Evolutionary conservation across 2,113 vertebrate species (phyloP).

Genomic region (Machaerirhynchus nigripectus): DNA sequence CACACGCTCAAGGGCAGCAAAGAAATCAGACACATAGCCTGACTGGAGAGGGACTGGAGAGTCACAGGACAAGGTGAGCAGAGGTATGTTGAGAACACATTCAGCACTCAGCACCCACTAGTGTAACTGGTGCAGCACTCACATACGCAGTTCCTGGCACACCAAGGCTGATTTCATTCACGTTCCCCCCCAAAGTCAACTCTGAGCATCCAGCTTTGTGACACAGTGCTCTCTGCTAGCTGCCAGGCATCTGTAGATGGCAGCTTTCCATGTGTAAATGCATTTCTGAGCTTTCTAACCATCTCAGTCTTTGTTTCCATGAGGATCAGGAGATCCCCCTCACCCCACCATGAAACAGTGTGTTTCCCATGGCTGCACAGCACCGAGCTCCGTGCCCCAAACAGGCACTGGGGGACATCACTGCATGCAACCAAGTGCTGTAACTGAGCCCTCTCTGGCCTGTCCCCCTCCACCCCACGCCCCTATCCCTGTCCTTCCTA

Average conservation of each 20-base stretch:
- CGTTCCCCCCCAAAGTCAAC: background rate
- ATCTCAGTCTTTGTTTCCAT: background rate
- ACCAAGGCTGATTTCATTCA: background rate
- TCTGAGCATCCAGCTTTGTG: background rate
- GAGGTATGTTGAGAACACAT: background rate
- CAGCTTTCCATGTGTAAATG: background rate
- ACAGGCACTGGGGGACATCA: fast-evolving
- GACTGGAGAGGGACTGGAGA: background rate
- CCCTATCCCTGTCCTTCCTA: background rate
- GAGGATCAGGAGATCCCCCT: background rate
- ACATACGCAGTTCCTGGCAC: background rate
- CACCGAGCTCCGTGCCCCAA: background rate
- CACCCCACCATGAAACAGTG: background rate
- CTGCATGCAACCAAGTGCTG: background rate
- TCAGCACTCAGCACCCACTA: background rate
- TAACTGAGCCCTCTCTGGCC: background rate
- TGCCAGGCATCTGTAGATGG: background rate
- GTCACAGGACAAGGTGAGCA: background rate
- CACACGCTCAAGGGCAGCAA: background rate
- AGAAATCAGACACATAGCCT: fast-evolving
- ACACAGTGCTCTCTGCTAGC: background rate
- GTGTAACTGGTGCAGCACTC: background rate
- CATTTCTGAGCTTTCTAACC: background rate
- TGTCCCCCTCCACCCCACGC: background rate
- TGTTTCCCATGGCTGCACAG: fast-evolving